Evolutionary conservation across 1,140 invertebrate species (phyloP), one percentile per base, ranked within the genome.

Genomic region (Neoseiulus cucumeris): DNA sequence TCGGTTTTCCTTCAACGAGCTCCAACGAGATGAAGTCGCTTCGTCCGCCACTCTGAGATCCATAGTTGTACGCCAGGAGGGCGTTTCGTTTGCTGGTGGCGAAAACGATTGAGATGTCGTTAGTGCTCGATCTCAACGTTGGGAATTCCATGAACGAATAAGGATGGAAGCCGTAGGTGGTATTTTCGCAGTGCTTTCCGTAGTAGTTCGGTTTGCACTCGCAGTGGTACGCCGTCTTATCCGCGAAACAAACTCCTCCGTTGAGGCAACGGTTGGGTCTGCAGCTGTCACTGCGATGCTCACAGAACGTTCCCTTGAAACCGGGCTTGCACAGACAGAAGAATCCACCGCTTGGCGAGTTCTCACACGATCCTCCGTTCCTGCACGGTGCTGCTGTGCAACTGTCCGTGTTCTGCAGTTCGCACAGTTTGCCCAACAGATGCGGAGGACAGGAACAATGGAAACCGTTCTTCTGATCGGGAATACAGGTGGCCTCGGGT

Each of bases 21-120:
- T 96, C 89, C 44, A 96, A 80, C 0, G 91, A 89, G 30, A 96
- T 82, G 73, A 94, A 95, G 73, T 94, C 90, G 0, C 89, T 91
- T 69, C 89, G 77, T 2, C 89, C 89, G 29, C 88, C 87, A 44
- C 82, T 86, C 72, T 87, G 87, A 0, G 82, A 77, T 1, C 89
- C 90, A 71, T 87, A 93, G 70, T 93, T 94, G 75, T 94, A 95
- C 0, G 92, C 78, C 0, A 96, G 75, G 6, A 96, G 77, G 1
- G 88, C 84, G 74, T 92, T 83, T 0, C 82, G 80, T 74, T 91
- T 91, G 0, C 85, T 88, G 0, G 91, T 95, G 12, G 91, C 86
- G 75, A 95, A 93, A 22, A 87, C 84, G 29, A 94, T 83, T 0
- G 88, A 86, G 64, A 93, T 89, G 70, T 93, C 89, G 73, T 91